Evolutionary conservation across 2,888 invertebrate species (phyloP).

Genomic region (Congeria kusceri): DNA sequence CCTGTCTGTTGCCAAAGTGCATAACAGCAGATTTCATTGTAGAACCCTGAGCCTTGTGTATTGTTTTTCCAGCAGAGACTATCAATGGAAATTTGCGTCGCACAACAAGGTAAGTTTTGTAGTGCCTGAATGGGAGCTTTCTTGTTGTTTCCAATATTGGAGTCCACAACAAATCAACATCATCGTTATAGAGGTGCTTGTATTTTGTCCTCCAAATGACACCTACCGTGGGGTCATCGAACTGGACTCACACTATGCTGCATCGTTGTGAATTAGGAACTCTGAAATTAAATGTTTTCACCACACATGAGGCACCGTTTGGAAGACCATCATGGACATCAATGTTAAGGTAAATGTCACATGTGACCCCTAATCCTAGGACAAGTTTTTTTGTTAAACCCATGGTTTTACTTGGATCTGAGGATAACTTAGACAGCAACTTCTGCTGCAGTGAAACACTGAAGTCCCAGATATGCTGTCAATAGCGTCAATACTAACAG

Average conservation of each 20-base stretch:
- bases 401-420: slow-evolving; percentile 54
- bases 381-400: slow-evolving; percentile 36
- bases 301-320: slow-evolving; percentile 61
- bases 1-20: slow-evolving; percentile 42
- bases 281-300: slow-evolving; percentile 52
- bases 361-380: slow-evolving; percentile 42
- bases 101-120: slow-evolving; percentile 19
- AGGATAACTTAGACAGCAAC: slow-evolving; percentile 47
- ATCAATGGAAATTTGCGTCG: slow-evolving; percentile 52
- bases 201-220: slow-evolving; percentile 21
- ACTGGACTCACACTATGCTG: slow-evolving; percentile 62
- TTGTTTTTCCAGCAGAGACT: slow-evolving; percentile 52
- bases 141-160: slow-evolving; percentile 35
- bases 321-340: slow-evolving; percentile 63
- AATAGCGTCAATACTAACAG: slow-evolving; percentile 15
- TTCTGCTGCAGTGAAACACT: slow-evolving; percentile 19
- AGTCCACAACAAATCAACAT: slow-evolving; percentile 11
- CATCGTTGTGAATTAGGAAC: slow-evolving; percentile 27
- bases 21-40: slow-evolving; percentile 45
- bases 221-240: slow-evolving; percentile 37
- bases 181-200: slow-evolving; percentile 19
- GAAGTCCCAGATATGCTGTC: slow-evolving; percentile 51
- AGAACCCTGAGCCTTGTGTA: slow-evolving; percentile 56
- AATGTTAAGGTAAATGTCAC: slow-evolving; percentile 54
- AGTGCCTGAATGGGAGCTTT: slow-evolving; percentile 19